Base-by-base conservation (phyloP, 2,797 vertebrate species). In the Botia kubotai region DNA sequence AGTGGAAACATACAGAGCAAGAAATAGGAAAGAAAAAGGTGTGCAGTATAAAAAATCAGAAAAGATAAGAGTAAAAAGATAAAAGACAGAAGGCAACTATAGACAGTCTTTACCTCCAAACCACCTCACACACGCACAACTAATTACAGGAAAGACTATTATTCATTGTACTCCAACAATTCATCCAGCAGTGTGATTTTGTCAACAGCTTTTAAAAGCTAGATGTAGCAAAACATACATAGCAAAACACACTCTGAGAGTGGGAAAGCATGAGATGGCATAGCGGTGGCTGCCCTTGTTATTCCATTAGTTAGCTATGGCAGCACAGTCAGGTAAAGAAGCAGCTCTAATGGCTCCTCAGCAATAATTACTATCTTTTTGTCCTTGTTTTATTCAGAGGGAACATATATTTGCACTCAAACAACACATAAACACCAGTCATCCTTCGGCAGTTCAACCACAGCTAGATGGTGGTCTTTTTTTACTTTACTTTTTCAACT, bases 251-350 rank as follows among this genome's bases (percentile, higher is more conserved):
- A 43, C 52, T 57, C 68, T 23, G 48, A 50, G 94, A 95, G 93
- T 94, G 93, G 93, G 93, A 94, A 91, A 93, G 91, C 92, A 93
- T 92, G 89, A 94, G 93, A 92, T 89, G 19, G 69, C 46, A 65
- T 1, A 88, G 90, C 90, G 88, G 89, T 92, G 70, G 55, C 58
- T 81, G 48, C 57, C 50, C 92, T 93, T 93, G 87, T 92, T 92
- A 93, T 94, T 94, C 94, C 95, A 96, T 95, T 95, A 96, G 94
- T 94, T 95, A 94, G 90, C 92, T 89, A 77, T 87, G 90, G 93
- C 92, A 94, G 91, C 93, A 93, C 94, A 94, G 95, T 94, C 94
- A 92, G 94, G 94, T 94, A 94, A 95, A 94, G 93, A 95, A 91
- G 55, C 93, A 93, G 88, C 94, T 87, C 91, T 94, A 94, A 94